Evolutionary conservation across 2,888 invertebrate genomes (phyloP).

Genomic region (Cotesia congregata): DNA sequence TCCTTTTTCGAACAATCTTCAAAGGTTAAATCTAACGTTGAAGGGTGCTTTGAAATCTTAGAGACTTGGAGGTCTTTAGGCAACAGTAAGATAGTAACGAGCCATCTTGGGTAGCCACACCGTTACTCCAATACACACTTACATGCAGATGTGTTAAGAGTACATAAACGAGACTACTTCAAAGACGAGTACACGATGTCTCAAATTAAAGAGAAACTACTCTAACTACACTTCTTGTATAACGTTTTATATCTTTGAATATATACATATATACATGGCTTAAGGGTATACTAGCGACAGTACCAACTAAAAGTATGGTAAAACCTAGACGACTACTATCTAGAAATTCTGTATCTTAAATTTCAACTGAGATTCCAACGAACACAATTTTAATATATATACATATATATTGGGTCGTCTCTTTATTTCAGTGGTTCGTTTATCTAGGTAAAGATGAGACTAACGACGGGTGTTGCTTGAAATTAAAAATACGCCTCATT

Average conservation of each 20-base stretch:
- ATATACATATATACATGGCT: background rate
- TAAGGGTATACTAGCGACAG: background rate
- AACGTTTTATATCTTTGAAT: conserved; percentile 3
- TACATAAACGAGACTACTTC: conserved; percentile 40
- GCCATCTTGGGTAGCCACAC: conserved; percentile 9
- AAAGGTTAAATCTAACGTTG: background rate
- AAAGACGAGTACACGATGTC: conserved; percentile 55
- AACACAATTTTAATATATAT: background rate
- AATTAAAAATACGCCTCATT: conserved; percentile 48
- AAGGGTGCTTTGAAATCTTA: background rate
- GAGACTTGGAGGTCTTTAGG: background rate
- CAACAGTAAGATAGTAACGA: conserved; percentile 4
- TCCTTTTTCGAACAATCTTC: background rate
- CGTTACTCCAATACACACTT: background rate
- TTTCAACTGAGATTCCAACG: background rate
- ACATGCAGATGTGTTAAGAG: background rate
- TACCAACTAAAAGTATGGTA: too few relatives aligned
- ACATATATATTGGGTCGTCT: conserved; percentile 18
- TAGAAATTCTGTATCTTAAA: background rate
- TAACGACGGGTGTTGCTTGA: conserved; percentile 42
- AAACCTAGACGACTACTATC: background rate
- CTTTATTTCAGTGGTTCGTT: conserved; percentile 28
- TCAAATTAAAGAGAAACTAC: conserved; percentile 61
- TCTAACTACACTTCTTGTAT: background rate
- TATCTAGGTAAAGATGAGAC: background rate